Base-by-base conservation (phyloP, 2,113 vertebrate genomes). In the Serinus canaria region DNA sequence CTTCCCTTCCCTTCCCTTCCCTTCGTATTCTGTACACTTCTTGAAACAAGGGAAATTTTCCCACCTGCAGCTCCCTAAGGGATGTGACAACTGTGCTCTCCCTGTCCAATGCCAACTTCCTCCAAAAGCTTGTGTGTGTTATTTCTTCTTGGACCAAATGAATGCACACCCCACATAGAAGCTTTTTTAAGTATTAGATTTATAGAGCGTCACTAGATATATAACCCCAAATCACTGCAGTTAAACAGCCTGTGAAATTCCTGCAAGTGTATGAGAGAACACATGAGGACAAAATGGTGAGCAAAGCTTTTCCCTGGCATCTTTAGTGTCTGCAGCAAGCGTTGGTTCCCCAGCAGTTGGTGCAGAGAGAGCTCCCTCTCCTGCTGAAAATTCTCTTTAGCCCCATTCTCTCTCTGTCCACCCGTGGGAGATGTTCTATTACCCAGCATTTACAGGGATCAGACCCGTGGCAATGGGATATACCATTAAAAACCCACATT, bases 361-460 rank as follows among this genome's bases (percentile, higher is more conserved):
- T 90, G 95, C 96, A 90, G 83, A 75, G 30, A 89, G 79, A 86
- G 92, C 92, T 93, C 95, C 95, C 95, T 46, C 95, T 95, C 91
- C 92, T 86, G 95, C 23, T 66, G 41, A 39, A 92, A 88, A 74
- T 18, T n/a, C 46, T 66, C 68, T 83, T 83, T 43, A 93, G 83
- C 92, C 90, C 92, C n/a, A n/a, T n/a, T n/a, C n/a, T n/a, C n/a
- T n/a, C n/a, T n/a, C 79, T 28, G 1, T 11, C 68, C 82, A 39
- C 63, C 70, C 25, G 3, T 3, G n/a, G 58, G 79, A 91, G 20
- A 43, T 2, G 1, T 7, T 56, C 68, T 47, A 0, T 39, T 25
- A 19, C 21, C 21, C 53, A 44, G 41, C 28, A 30, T 69, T 83
- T 66, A 5, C 31, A 37, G 24, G 31, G 53, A 73, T 66, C 41